Percentiles rank a stretch among this genome's conserved stretches.
Conservation (phyloP, 2,797 vertebrate genomes). For the Bradypodion pumilum region DNA sequence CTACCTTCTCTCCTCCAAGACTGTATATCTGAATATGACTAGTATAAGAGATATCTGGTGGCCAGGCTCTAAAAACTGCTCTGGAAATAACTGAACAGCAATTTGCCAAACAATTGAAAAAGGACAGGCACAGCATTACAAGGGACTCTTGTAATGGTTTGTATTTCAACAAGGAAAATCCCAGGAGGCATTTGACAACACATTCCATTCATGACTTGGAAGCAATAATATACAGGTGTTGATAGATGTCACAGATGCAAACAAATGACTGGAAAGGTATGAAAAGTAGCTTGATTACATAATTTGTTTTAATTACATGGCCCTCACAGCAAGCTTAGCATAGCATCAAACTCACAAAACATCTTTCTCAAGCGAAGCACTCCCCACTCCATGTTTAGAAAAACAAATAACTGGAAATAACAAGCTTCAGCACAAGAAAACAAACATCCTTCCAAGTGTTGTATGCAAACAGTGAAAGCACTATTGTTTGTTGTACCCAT, state of each 20-base stretch:
- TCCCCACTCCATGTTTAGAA: not conserved
- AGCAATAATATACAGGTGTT: conserved; percentile 26
- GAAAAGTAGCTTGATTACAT: conserved; percentile 24
- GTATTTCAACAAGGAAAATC: conserved; percentile 4
- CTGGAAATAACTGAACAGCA: not conserved
- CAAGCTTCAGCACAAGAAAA: not conserved
- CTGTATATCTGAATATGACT: not conserved
- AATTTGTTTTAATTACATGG: conserved; percentile 23
- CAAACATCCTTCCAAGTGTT: conserved; percentile 8
- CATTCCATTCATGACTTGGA: conserved; percentile 16
- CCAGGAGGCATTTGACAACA: conserved; percentile 15
- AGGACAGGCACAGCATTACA: conserved; percentile 21
- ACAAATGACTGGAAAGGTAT: conserved; percentile 23
- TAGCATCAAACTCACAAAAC: conserved; percentile 2
- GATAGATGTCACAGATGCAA: conserved; percentile 24
- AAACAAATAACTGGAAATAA: not conserved
- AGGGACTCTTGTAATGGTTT: conserved; percentile 4
- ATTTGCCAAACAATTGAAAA: not conserved
- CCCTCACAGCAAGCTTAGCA: not conserved
- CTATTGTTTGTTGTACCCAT: not conserved
- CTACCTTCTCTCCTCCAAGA: no score
- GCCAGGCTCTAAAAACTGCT: not conserved
- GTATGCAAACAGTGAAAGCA: not conserved
- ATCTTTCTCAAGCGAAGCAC: not conserved
- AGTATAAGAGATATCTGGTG: no score